Conservation (phyloP, 2,797 vertebrate species). For the Florisuga fusca region DNA sequence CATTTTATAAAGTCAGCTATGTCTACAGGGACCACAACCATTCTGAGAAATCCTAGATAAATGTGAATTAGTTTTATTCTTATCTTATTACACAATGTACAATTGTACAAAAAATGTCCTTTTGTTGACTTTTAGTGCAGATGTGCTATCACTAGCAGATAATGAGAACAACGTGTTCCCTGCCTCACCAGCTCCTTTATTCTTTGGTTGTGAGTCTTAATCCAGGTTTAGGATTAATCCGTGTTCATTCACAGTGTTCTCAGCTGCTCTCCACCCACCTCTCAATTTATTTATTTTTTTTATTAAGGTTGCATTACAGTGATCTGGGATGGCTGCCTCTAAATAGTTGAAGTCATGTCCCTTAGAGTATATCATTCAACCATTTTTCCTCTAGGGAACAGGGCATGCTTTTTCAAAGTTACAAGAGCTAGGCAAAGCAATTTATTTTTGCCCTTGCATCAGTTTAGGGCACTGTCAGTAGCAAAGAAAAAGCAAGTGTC, state of each 20-base stretch:
- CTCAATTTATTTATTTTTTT: background rate
- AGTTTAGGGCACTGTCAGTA: background rate
- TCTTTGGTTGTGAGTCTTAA: background rate
- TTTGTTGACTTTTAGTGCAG: constrained; percentile 57
- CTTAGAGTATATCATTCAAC: background rate
- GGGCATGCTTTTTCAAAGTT: background rate
- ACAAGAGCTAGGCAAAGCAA: background rate
- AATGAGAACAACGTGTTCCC: constrained; percentile 46
- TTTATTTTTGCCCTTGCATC: background rate
- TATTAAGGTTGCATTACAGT: background rate
- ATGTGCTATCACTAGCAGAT: constrained; percentile 46
- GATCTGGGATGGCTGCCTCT: constrained; percentile 10
- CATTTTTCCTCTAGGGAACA: background rate
- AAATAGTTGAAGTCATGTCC: constrained; percentile 4
- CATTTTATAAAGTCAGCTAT: constrained; percentile 62
- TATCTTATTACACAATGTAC: constrained; percentile 57
- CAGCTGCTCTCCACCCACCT: background rate
- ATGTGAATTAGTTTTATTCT: constrained; percentile 62
- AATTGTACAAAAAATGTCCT: constrained; percentile 50
- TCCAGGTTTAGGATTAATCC: constrained; percentile 10
- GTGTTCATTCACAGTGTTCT: background rate
- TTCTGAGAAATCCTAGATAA: constrained; percentile 63
- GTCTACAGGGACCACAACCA: constrained; percentile 40
- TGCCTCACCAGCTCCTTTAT: constrained; percentile 17
- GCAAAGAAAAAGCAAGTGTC: background rate